These are phyloP conservation scores for Brachionus calyciflorus DNA, from an alignment of 1,140 invertebrate species.

Conservation along the genomic window DNA sequence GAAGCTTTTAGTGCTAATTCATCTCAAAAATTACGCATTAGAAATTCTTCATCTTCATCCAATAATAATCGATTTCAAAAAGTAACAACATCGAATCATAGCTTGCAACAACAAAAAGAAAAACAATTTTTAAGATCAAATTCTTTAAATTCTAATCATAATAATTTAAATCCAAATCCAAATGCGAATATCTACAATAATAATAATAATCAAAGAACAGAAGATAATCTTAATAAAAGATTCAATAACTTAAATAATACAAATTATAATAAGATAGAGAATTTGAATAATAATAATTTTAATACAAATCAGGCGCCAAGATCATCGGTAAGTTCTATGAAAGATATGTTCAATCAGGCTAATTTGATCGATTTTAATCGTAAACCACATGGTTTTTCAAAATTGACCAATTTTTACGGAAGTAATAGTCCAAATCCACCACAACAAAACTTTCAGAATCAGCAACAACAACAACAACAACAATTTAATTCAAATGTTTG, in stretches of 20 bases:
- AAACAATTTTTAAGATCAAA: not conserved
- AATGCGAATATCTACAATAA: slow-evolving; percentile 24
- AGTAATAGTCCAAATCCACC: not conserved
- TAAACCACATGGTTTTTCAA: slow-evolving; percentile 20
- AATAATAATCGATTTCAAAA: slow-evolving; percentile 2
- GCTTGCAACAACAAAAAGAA: slow-evolving; percentile 32
- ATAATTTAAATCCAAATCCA: not conserved
- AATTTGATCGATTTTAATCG: not conserved
- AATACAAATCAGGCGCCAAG: slow-evolving; percentile 8
- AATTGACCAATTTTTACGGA: slow-evolving; percentile 4
- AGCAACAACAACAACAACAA: not conserved
- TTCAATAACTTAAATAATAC: no score
- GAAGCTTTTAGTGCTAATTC: slow-evolving; percentile 8
- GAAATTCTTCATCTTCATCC: slow-evolving; percentile 35
- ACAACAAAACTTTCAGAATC: not conserved
- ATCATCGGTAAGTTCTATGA: slow-evolving; percentile 10
- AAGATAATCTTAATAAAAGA: not conserved
- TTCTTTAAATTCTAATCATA: slow-evolving; percentile 2
- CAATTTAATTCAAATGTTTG: not conserved
- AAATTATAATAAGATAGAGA: slow-evolving; percentile 23
- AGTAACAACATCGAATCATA: slow-evolving; percentile 1
- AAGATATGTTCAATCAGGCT: slow-evolving; percentile 26
- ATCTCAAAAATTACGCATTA: not conserved
- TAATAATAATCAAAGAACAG: not conserved
- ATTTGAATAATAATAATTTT: not conserved